Evolutionary conservation across 2,113 vertebrate species (phyloP), one percentile per base, ranked within the genome.

Genomic region (Hippolais icterina): DNA sequence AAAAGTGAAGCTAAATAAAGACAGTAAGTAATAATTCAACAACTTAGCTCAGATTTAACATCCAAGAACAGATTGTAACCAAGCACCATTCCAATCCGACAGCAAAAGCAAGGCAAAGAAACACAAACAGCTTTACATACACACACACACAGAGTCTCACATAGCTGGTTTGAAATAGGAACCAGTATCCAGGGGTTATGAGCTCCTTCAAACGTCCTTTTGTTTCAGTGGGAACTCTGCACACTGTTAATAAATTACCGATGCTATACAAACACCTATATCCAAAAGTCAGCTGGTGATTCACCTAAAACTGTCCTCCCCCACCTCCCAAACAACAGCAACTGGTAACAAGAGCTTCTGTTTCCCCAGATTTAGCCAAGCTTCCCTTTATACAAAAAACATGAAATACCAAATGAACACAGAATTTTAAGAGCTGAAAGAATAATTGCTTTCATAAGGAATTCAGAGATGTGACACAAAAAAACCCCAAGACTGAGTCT

Each of bases 81-180:
- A 11, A 95, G 77, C 31, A 86, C 52, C n/a, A 4, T 37, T 77
- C 44, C 92, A 81, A 69, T 78, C 11, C 71, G 80, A 89, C 71
- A 90, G 78, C 79, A 86, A 91, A 90, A 83, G 77, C 66, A 72
- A 90, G 39, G 57, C 31, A 92, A 92, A 92, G 79, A 76, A 90
- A 93, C 24, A 42, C 4, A 49, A 93, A 90, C 68, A 83, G 50
- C 28, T 90, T 92, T 71, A 90, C 25, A 71, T 71, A 90, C 25
- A 71, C 3, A 86, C 24, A 57, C 70, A 70, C 13, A 85, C 21
- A 35, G 27, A 69, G 35, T 42, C 78, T 60, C 85, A 78, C 33
- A 15, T 27, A 70, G 70, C 63, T 87, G 75, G 59, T 68, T 3
- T 39, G 33, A 93, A 93, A 90, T 0, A 93, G 54, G 31, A 94